Percentiles rank a stretch among this genome's conserved stretches.
These are phyloP conservation scores for Sparidentex hasta DNA, from an alignment of 2,797 vertebrate genomes.

Conservation along the genomic window DNA sequence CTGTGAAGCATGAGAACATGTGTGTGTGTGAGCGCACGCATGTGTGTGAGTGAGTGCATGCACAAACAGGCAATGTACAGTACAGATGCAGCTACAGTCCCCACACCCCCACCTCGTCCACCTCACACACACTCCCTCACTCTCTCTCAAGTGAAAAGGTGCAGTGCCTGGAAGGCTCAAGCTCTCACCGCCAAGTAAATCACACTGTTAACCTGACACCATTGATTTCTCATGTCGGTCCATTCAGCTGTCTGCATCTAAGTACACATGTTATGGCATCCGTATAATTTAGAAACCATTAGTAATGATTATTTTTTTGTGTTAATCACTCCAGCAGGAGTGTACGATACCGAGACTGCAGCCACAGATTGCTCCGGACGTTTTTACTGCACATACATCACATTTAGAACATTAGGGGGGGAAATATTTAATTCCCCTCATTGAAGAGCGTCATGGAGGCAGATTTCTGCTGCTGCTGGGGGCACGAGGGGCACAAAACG, in stretches of 20 bases:
- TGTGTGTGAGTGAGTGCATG: slow-evolving; percentile 47
- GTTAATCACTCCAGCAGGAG: slow-evolving; percentile 52
- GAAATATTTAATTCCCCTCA: slow-evolving; percentile 42
- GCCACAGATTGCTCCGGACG: slow-evolving; percentile 46
- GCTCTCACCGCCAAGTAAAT: slow-evolving; percentile 79
- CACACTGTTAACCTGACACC: slow-evolving; percentile 76
- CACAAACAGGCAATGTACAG: slow-evolving; percentile 68
- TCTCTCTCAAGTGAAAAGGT: slow-evolving; percentile 75
- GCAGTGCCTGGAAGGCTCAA: slow-evolving; percentile 78
- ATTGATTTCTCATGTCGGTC: slow-evolving; percentile 73
- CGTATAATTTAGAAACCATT: slow-evolving; percentile 64
- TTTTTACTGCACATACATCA: slow-evolving; percentile 64
- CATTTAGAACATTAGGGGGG: slow-evolving; percentile 29
- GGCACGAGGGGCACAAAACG: slow-evolving; percentile 66
- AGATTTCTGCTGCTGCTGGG: slow-evolving; percentile 56
- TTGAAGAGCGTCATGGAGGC: slow-evolving; percentile 41
- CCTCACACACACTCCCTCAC: slow-evolving; percentile 4
- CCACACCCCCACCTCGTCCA: background rate
- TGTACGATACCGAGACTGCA: slow-evolving; percentile 34
- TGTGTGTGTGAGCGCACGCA: background rate
- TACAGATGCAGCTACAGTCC: slow-evolving; percentile 45
- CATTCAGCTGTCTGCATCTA: slow-evolving; percentile 62
- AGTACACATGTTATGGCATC: slow-evolving; percentile 48
- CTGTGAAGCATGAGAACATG: slow-evolving; percentile 45
- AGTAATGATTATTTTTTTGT: slow-evolving; percentile 65